Percentiles rank a stretch among this genome's conserved stretches.
These are phyloP conservation scores for Gymnarchus niloticus DNA, from an alignment of 2,113 vertebrate genomes.

Conservation along the genomic window DNA sequence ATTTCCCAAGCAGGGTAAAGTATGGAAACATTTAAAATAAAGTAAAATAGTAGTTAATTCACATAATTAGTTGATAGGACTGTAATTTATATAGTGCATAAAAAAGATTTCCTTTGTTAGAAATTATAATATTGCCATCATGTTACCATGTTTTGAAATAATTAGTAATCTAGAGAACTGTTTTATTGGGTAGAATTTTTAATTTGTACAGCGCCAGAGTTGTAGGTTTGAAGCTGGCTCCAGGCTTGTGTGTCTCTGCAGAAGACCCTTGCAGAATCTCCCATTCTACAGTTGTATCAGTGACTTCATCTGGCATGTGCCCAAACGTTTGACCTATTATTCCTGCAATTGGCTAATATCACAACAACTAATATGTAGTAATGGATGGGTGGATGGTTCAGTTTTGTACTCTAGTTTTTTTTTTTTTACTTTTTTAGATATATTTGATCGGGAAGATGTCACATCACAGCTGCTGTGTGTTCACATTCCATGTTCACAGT, in stretches of 20 bases:
- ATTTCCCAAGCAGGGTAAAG: slow-evolving; percentile 49
- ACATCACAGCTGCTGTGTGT: not conserved
- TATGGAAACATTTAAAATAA: slow-evolving; percentile 44
- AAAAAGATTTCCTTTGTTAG: not conserved
- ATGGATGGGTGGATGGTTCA: not conserved
- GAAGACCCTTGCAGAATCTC: not conserved
- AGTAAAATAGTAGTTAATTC: not conserved
- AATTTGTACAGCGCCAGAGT: not conserved
- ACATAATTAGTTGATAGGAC: not conserved
- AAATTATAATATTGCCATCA: too few species aligned
- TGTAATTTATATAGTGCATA: not conserved
- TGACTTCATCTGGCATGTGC: not conserved
- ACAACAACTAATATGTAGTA: not conserved
- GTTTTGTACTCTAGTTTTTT: not conserved
- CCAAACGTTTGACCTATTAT: not conserved
- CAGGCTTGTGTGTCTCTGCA: too few species aligned
- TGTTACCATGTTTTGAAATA: not conserved
- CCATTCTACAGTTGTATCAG: too few species aligned
- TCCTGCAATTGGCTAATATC: not conserved
- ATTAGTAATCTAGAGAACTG: not conserved
- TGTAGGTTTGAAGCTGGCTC: not conserved
- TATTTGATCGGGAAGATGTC: not conserved
- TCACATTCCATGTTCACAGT: not conserved
- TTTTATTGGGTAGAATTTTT: not conserved
- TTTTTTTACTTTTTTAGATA: not conserved